Conservation (phyloP, 2,888 invertebrate species). For the Exocentrus adspersus region DNA sequence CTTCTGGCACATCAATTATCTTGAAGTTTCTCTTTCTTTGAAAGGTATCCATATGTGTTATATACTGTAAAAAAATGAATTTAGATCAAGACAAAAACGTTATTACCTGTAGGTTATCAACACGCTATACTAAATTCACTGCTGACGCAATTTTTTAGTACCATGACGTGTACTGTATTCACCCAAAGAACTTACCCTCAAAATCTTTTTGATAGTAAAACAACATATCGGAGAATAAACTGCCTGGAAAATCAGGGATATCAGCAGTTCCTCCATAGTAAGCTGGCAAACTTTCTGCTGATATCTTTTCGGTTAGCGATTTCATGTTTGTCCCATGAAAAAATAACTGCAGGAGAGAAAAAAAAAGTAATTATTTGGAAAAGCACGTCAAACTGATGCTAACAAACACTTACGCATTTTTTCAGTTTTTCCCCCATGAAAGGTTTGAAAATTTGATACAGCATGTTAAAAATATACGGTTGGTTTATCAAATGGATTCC, state of each 20-base stretch:
- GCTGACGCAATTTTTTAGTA: too few relatives aligned
- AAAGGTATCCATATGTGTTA: slow-evolving; percentile 68
- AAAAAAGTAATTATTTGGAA: not conserved
- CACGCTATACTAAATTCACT: too few relatives aligned
- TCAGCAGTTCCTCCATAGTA: slow-evolving; percentile 76
- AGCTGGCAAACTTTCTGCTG: slow-evolving; percentile 69
- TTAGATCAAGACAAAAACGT: too few relatives aligned
- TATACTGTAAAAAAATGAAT: slow-evolving; percentile 67
- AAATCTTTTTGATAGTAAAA: slow-evolving; percentile 74
- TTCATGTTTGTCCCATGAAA: slow-evolving; percentile 79
- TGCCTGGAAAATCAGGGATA: slow-evolving; percentile 71
- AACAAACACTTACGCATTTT: slow-evolving; percentile 70
- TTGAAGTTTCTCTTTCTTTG: slow-evolving; percentile 54
- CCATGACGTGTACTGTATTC: too few relatives aligned
- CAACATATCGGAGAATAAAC: slow-evolving; percentile 74
- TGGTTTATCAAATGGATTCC: slow-evolving; percentile 90
- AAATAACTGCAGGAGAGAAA: slow-evolving; percentile 65
- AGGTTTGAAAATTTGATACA: slow-evolving; percentile 87
- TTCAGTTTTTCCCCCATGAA: slow-evolving; percentile 86
- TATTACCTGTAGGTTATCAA: too few relatives aligned
- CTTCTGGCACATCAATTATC: slow-evolving; percentile 9
- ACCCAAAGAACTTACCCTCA: slow-evolving; percentile 67
- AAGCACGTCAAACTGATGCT: too few relatives aligned
- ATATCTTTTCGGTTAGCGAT: slow-evolving; percentile 70
- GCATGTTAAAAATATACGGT: slow-evolving; percentile 85